phyloP scores from a whole-genome alignment of 2,797 vertebrate species.

The Eleutherodactylus coqui region DNA sequence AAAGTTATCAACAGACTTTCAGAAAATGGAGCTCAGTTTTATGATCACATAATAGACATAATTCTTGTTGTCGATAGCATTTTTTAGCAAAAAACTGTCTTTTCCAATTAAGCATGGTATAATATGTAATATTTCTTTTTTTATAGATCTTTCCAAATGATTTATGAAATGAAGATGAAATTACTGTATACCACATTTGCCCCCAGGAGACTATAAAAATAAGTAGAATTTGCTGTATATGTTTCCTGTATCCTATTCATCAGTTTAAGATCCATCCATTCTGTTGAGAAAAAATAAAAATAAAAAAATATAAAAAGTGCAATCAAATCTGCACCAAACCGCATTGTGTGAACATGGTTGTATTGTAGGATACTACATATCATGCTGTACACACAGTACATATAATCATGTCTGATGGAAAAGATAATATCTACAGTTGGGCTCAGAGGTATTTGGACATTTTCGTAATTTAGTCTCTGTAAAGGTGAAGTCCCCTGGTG shows the following conservation, averaged over 20 bases:
- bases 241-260: no score
- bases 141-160: background rate
- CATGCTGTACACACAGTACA: background rate
- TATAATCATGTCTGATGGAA: background rate
- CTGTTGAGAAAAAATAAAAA: no score
- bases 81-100: background rate
- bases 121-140: no score
- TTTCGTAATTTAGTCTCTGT: no score
- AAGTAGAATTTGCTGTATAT: no score
- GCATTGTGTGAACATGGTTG: background rate
- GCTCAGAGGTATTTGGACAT: no score
- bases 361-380: background rate
- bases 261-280: no score
- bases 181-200: background rate
- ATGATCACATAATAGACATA: background rate
- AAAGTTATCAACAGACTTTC: background rate
- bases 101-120: background rate
- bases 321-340: background rate
- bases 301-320: no score
- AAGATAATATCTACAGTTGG: constrained; percentile 3
- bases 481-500: no score
- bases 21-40: background rate
- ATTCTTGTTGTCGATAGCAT: background rate
- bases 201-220: background rate
- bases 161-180: background rate